These are phyloP conservation scores for Campaea margaritaria DNA, from an alignment of 2,888 invertebrate genomes.

Conservation along the genomic window DNA sequence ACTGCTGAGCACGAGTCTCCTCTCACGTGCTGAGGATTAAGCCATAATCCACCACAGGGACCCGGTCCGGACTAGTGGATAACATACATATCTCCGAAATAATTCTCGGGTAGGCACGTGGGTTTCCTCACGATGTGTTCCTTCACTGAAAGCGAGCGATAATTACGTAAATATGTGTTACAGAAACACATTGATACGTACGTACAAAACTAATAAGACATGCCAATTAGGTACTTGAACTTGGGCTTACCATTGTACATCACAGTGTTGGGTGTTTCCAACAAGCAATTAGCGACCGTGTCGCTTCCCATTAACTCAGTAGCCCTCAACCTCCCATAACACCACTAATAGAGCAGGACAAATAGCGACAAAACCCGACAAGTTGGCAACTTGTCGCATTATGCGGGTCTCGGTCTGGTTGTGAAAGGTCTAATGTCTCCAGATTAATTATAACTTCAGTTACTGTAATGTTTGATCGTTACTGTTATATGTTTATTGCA, in stretches of 20 bases:
- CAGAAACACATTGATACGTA: no score
- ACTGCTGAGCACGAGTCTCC: no score
- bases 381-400: conserved; percentile 55
- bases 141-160: no score
- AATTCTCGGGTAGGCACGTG: no score
- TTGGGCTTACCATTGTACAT: neutral
- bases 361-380: conserved; percentile 48
- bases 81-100: no score
- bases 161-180: no score
- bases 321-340: conserved; percentile 28
- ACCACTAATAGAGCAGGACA: conserved; percentile 43
- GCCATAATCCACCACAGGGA: no score
- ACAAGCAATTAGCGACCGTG: conserved; percentile 28
- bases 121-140: no score
- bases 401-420: conserved; percentile 58
- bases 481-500: conserved; percentile 21
- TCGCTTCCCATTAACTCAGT: conserved; percentile 30
- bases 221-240: no score
- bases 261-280: neutral
- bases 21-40: no score
- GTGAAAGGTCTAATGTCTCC: conserved; percentile 53
- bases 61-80: no score
- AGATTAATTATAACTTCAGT: conserved; percentile 34
- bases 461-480: conserved; percentile 33
- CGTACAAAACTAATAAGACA: no score